Percentiles rank a stretch among this genome's conserved stretches.
Evolutionary conservation across 2,113 vertebrate genomes (phyloP).

Genomic region (Morone chrysops): DNA sequence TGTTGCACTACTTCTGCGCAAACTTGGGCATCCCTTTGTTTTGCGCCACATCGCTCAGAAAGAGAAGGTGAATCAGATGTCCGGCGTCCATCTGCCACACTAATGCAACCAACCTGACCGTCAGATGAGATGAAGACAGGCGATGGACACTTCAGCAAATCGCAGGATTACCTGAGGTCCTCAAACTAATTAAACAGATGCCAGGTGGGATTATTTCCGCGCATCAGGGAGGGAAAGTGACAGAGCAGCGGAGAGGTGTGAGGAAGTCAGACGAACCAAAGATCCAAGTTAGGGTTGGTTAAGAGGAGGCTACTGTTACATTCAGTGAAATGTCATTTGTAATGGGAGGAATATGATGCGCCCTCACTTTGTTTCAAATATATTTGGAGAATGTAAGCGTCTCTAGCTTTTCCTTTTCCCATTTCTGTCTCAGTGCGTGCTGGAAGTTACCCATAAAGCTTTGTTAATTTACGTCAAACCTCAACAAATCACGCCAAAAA

Average conservation of each 20-base stretch:
- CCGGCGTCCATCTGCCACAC: slow-evolving; percentile 82
- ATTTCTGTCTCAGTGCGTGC: not conserved
- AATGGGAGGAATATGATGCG: not conserved
- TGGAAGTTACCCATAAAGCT: not conserved
- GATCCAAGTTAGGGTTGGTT: slow-evolving; percentile 71
- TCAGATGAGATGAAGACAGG: slow-evolving; percentile 82
- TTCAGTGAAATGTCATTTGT: not conserved
- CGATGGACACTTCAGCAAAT: slow-evolving; percentile 93
- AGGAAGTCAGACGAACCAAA: slow-evolving; percentile 85
- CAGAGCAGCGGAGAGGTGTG: slow-evolving; percentile 85
- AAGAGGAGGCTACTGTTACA: not conserved
- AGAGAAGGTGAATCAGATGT: slow-evolving; percentile 68
- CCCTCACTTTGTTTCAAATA: not conserved
- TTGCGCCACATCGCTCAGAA: slow-evolving; percentile 25
- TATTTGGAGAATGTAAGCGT: not conserved
- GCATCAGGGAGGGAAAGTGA: slow-evolving; percentile 89
- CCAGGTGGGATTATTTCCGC: slow-evolving; percentile 91
- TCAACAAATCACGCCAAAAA: not conserved
- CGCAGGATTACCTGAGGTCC: slow-evolving; percentile 94
- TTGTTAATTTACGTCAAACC: not conserved
- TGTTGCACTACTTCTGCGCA: slow-evolving; percentile 46
- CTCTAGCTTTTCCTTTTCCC: not conserved
- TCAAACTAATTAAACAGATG: slow-evolving; percentile 96
- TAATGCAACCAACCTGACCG: slow-evolving; percentile 83
- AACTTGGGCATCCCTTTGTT: slow-evolving; percentile 64